Evolutionary conservation across 2,888 invertebrate species (phyloP).

Genomic region (Drosophila gaucha): DNA sequence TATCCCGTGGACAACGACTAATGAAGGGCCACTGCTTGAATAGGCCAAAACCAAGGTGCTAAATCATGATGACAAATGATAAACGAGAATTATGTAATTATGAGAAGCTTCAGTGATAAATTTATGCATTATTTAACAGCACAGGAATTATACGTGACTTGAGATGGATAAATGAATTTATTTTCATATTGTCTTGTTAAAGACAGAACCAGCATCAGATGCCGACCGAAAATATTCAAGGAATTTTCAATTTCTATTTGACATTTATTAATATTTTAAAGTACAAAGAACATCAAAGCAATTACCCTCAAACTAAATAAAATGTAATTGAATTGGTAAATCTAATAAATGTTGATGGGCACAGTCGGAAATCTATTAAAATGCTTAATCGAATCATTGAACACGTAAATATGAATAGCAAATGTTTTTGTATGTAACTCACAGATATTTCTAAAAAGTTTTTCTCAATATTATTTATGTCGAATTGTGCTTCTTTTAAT

Average conservation of each 20-base stretch:
- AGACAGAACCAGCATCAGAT: too few relatives aligned
- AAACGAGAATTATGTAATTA: constrained; percentile 35
- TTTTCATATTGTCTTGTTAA: constrained; percentile 1
- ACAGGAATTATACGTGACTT: constrained; percentile 15
- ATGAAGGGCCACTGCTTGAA: constrained; percentile 55
- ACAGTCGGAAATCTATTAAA: too few relatives aligned
- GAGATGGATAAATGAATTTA: constrained; percentile 15
- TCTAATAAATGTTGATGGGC: constrained; percentile 2
- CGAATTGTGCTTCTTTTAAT: constrained; percentile 10
- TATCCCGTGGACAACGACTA: constrained; percentile 37
- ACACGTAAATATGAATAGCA: not conserved
- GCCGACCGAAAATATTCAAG: not conserved
- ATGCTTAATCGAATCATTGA: not conserved
- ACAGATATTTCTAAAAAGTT: not conserved
- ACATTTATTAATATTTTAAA: too few relatives aligned
- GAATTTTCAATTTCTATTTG: not conserved
- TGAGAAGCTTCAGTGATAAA: constrained; percentile 36
- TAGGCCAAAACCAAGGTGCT: constrained; percentile 32
- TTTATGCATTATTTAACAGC: constrained; percentile 38
- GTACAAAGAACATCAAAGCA: constrained; percentile 1
- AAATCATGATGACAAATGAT: constrained; percentile 57
- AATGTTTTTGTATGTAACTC: not conserved
- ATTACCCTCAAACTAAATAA: not conserved
- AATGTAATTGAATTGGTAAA: constrained; percentile 2
- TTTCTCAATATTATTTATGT: not conserved